Evolutionary conservation across 2,113 vertebrate genomes (phyloP), one percentile per base, ranked within the genome.

Genomic region (Oreochromis tanganicae): DNA sequence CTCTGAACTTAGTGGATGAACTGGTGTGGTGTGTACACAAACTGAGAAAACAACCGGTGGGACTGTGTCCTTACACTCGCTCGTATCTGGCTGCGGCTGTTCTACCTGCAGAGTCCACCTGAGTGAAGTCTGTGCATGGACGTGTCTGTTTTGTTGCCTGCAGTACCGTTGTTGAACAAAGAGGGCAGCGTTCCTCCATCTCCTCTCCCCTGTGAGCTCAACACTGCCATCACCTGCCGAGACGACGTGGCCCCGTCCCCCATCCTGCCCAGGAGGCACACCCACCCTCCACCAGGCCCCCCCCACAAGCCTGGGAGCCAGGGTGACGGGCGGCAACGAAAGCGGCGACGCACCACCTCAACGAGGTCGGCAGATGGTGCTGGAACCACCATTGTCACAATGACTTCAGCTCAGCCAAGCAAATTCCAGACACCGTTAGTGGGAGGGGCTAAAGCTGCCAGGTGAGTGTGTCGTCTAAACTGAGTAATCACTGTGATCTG

Each of bases 151-250:
- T 57, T 19, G 4, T 78, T 4, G 34, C 52, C 27, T 86, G 81
- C 83, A 89, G 89, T 90, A 54, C 84, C 93, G 1, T 36, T 61
- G 16, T 10, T 81, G 80, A 38, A 91, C 87, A 91, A 4, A 82
- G 94, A 59, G 46, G 92, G 88, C 52, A 82, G 87, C 4, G 68
- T 89, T 2, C 34, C 84, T 1, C 56, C 93, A 5, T 94, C 96
- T 80, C 97, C 97, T 1, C 96, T 96, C 6, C 96, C 97, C 12
- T 98, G 98, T 52, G 97, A 98, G 91, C 97, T 98, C 87, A 98
- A 98, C 95, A 98, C 97, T 0, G 95, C 97, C 90, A 98, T 98
- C 93, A 98, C 97, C 87, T 98, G 98, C 91, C 93, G 97, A 46
- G 97, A 98, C 0, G 97, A 98, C 16, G 92, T 98, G 3, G 96